These are phyloP conservation scores for Amphipoea lucens DNA, from an alignment of 2,888 invertebrate genomes.

Conservation along the genomic window DNA sequence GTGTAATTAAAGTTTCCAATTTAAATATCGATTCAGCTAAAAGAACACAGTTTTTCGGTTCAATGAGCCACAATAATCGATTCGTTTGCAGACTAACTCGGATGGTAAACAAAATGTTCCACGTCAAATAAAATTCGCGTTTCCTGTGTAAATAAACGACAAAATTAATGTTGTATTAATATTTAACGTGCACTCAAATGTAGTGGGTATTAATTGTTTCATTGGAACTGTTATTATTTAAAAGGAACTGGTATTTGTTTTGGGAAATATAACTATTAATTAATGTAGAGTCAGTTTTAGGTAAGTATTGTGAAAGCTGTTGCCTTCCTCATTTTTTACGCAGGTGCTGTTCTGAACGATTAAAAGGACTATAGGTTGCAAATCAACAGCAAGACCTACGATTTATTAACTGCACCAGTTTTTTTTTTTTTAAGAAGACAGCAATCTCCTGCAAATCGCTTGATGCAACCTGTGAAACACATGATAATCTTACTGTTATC, in stretches of 20 bases:
- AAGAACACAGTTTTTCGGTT: slow-evolving; percentile 40
- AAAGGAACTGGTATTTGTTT: neutral
- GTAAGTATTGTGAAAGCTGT: neutral
- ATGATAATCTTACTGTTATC: neutral
- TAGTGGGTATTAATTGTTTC: slow-evolving; percentile 14
- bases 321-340: slow-evolving; percentile 3
- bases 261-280: neutral
- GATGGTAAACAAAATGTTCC: slow-evolving; percentile 23
- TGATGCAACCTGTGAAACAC: neutral
- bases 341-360: neutral
- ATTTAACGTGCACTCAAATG: slow-evolving; percentile 39
- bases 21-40: slow-evolving; percentile 13
- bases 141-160: slow-evolving; percentile 34
- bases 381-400: neutral
- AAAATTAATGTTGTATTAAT: slow-evolving; percentile 45
- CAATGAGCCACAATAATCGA: slow-evolving; percentile 47
- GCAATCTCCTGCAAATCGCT: neutral
- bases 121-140: slow-evolving; percentile 26
- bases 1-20: slow-evolving; percentile 14
- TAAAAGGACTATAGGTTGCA: neutral
- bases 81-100: slow-evolving; percentile 15
- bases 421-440: neutral
- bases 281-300: slow-evolving; percentile 1
- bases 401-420: too few species aligned
- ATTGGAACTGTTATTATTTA: slow-evolving; percentile 10